Conservation (phyloP, 1,140 invertebrate genomes). For the Magallana angulata region DNA sequence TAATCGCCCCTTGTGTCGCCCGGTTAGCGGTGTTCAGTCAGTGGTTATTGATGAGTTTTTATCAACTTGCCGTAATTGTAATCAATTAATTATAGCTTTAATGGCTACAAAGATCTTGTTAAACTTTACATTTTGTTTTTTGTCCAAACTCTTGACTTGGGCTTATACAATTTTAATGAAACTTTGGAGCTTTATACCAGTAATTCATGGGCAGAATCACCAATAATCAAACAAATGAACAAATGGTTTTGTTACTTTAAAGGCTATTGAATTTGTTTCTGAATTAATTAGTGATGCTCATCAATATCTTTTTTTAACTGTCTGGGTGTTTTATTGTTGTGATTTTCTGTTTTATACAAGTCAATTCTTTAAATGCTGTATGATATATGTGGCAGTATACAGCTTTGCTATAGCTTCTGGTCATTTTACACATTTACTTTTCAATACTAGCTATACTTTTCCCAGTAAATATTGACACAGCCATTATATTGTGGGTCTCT, state of each 20-base stretch:
- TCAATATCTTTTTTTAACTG: too few relatives aligned
- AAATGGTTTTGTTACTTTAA: background rate
- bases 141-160: background rate
- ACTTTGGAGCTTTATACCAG: background rate
- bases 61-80: constrained; percentile 5
- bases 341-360: too few relatives aligned
- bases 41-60: background rate
- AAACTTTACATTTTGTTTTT: background rate
- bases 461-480: too few relatives aligned
- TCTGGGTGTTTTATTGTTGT: too few relatives aligned
- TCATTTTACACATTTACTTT: too few relatives aligned
- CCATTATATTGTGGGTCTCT: background rate
- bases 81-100: constrained; percentile 10
- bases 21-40: background rate
- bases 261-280: background rate
- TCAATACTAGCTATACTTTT: too few relatives aligned
- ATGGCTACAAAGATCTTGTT: background rate
- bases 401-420: too few relatives aligned
- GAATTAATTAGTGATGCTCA: background rate
- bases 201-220: background rate
- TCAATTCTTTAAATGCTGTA: too few relatives aligned
- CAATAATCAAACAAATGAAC: background rate
- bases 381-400: too few relatives aligned
- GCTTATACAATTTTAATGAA: background rate
- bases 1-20: background rate